phyloP scores from a whole-genome alignment of 2,797 vertebrate genomes.

The Chaenodraco wilsoni region DNA sequence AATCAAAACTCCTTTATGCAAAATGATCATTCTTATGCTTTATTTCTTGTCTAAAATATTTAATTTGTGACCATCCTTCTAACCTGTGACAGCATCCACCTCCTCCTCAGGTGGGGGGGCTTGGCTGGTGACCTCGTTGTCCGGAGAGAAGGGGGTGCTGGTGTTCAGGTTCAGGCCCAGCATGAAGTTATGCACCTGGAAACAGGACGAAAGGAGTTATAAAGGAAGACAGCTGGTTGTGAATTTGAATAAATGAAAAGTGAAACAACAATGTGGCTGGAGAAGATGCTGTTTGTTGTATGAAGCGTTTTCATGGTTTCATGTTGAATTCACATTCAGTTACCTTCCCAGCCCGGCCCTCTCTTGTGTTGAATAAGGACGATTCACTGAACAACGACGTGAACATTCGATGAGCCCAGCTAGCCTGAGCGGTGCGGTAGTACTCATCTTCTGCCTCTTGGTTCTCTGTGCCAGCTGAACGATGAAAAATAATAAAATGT shows the following conservation, averaged over 20 bases:
- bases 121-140: conserved; percentile 70
- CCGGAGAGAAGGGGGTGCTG: conserved; percentile 86
- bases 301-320: neutral
- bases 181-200: conserved; percentile 97
- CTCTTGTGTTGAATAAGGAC: conserved; percentile 92
- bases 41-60: neutral
- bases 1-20: neutral
- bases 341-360: conserved; percentile 94
- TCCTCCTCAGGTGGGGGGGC: conserved; percentile 85
- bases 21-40: neutral
- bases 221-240: neutral
- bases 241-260: neutral
- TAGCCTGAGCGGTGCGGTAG: conserved; percentile 86
- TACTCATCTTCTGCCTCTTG: conserved; percentile 82
- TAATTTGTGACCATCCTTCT: neutral
- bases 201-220: neutral
- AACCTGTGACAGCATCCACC: conserved; percentile 91
- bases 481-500: neutral
- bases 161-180: conserved; percentile 95
- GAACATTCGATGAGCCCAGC: conserved; percentile 96
- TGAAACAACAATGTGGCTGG: neutral
- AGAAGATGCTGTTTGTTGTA: neutral
- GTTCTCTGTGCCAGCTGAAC: conserved; percentile 86
- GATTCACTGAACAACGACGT: conserved; percentile 93
- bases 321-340: neutral